phyloP scores from a whole-genome alignment of 2,888 invertebrate genomes.

The Ectemnius lituratus region DNA sequence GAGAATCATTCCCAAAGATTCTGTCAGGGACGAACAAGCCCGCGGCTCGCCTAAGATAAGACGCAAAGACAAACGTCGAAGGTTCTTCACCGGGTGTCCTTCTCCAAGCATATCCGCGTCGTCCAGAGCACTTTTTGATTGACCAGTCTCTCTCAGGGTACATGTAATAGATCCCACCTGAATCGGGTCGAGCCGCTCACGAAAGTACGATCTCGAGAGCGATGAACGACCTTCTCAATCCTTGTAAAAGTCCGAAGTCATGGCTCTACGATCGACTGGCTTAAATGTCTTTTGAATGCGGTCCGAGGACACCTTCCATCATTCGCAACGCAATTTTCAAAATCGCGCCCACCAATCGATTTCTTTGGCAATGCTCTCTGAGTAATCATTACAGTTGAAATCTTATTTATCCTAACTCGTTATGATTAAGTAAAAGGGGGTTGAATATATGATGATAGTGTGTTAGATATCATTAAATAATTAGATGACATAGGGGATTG shows the following conservation, averaged over 20 bases:
- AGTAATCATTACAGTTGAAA: too few species aligned
- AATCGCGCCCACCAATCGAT: background rate
- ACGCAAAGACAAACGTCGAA: constrained; percentile 34
- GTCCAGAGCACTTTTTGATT: constrained; percentile 3
- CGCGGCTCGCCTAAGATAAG: constrained; percentile 37
- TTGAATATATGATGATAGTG: too few species aligned
- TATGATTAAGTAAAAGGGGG: too few species aligned
- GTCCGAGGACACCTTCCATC: constrained; percentile 8
- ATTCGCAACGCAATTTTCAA: background rate
- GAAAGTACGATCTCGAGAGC: background rate
- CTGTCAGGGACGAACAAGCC: constrained; percentile 29
- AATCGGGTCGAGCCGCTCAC: too few species aligned
- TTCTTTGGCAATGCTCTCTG: too few species aligned
- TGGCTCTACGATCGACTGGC: constrained; percentile 14
- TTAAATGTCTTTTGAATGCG: constrained; percentile 18
- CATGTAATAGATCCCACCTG: too few species aligned
- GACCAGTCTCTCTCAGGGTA: background rate
- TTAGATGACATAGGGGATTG: too few species aligned
- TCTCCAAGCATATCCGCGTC: constrained; percentile 9
- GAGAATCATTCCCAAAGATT: constrained; percentile 37
- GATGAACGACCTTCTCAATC: constrained; percentile 21
- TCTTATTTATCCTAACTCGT: too few species aligned
- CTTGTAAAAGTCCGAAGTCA: constrained; percentile 13
- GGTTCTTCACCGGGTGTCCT: constrained; percentile 37
- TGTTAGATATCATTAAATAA: too few species aligned